These are phyloP conservation scores for Spisula solida DNA, from an alignment of 2,888 invertebrate species.

Conservation along the genomic window DNA sequence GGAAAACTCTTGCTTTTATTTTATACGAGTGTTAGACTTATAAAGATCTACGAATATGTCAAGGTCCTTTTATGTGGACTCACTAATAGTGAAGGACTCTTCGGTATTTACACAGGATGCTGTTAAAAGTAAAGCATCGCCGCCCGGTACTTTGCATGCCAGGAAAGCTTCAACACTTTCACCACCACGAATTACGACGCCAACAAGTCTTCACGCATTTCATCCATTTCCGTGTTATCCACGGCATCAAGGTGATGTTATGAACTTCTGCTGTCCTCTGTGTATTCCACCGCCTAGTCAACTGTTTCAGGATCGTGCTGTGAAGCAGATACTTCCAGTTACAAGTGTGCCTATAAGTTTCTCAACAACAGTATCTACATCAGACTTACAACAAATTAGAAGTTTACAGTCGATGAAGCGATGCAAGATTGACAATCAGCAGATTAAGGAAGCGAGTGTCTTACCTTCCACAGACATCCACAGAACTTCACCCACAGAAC, in stretches of 20 bases:
- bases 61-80: constrained; percentile 87
- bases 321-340: constrained; percentile 61
- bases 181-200: constrained; percentile 55
- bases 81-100: constrained; percentile 84
- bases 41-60: constrained; percentile 79
- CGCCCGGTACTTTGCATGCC: constrained; percentile 56
- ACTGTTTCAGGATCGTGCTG: constrained; percentile 57
- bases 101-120: constrained; percentile 32
- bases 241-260: constrained; percentile 80
- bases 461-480: constrained; percentile 11
- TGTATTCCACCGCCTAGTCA: constrained; percentile 78
- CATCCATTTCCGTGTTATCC: constrained; percentile 79
- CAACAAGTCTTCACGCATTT: constrained; percentile 58
- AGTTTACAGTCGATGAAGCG: constrained; percentile 33
- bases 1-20: not conserved
- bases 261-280: constrained; percentile 83
- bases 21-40: not conserved
- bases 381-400: constrained; percentile 49
- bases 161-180: constrained; percentile 58
- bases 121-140: not conserved
- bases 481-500: constrained; percentile 26
- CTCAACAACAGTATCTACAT: constrained; percentile 55
- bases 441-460: constrained; percentile 17
- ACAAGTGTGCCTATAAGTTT: constrained; percentile 60
- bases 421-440: constrained; percentile 45